Base-by-base conservation (phyloP, 2,888 invertebrate species). In the Bibio marci region DNA sequence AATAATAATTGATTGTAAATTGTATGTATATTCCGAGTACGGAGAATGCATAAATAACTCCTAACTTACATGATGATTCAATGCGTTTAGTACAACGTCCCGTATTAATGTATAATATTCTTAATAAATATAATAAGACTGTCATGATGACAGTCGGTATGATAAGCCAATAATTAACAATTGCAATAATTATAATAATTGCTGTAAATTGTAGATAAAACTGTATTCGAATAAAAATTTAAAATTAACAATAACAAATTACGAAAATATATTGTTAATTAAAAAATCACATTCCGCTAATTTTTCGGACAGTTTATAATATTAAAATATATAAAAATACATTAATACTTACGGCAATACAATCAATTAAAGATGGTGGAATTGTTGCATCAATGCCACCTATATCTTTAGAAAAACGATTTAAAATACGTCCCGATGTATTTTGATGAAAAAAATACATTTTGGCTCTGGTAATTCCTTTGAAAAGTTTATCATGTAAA, bases 361-460 rank as follows among this genome's bases (percentile, higher is more conserved):
- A 73, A 57, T 75, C 74, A 36, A 76, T 59, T 13, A 75, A 54
- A 30, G 71, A 69, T 36, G 66, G 63, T 1, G 75, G 74, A 34
- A 76, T 51, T 36, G 71, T 57, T 34, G 71, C 70, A 45, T 76
- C 76, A 33, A 76, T 60, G 1, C 73, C 69, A 7, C 72, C 76
- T 32, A 80, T 71, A 52, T 83, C 82, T 54, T 80, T 81, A 3
- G 81, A 73, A 53, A 83, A 81, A 30, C 82, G 66, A 59, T 81
- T 82, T 25, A 82, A 57, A 46, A 82, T 75, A 42, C 74, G 65
- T 6, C 76, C 76, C 59, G 65, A 52, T 54, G 79, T 74, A 56
- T 83, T 85, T 41, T 70, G 73, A 53, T 83, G 80, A 60, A 81
- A 86, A 62, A 86, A 86, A 56, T 71, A 69, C 67, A 82, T 76